Conservation (phyloP, 2,888 invertebrate species). For the Mythimna loreyi region DNA sequence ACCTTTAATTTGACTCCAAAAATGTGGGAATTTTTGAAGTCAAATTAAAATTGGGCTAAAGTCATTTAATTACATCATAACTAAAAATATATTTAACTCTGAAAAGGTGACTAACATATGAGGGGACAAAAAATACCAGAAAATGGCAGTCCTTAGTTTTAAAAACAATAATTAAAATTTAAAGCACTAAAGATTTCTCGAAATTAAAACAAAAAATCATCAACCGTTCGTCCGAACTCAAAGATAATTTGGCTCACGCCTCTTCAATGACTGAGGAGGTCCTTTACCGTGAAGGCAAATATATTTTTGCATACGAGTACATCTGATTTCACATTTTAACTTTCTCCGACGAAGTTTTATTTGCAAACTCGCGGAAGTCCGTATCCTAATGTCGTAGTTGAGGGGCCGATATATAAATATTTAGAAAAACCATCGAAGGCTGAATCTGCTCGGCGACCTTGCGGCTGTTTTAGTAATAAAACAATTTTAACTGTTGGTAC, state of each 20-base stretch:
- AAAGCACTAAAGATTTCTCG: constrained; percentile 11
- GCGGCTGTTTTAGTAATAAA: constrained; percentile 67
- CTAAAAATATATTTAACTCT: background rate
- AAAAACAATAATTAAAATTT: constrained; percentile 27
- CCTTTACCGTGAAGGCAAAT: constrained; percentile 61
- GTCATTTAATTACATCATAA: background rate
- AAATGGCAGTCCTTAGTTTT: constrained; percentile 16
- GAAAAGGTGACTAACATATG: background rate
- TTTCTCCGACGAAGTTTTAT: constrained; percentile 79
- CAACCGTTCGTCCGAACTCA: background rate
- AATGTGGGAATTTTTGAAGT: no score
- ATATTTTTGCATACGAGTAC: constrained; percentile 70
- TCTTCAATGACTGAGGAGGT: constrained; percentile 35
- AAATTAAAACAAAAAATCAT: constrained; percentile 14
- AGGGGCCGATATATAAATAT: constrained; percentile 50
- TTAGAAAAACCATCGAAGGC: constrained; percentile 64
- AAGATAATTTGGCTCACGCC: constrained; percentile 31
- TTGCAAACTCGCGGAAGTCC: constrained; percentile 69
- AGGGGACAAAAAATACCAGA: background rate
- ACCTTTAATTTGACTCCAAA: background rate
- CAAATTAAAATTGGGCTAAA: background rate
- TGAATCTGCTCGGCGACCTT: constrained; percentile 67
- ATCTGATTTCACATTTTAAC: constrained; percentile 82
- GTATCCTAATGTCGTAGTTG: constrained; percentile 52
- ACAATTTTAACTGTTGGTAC: constrained; percentile 65